A percentile compares a stretch with the other conserved stretches of the same genome.
Conservation (phyloP, 1,140 invertebrate genomes). For the Chironomus tepperi region DNA sequence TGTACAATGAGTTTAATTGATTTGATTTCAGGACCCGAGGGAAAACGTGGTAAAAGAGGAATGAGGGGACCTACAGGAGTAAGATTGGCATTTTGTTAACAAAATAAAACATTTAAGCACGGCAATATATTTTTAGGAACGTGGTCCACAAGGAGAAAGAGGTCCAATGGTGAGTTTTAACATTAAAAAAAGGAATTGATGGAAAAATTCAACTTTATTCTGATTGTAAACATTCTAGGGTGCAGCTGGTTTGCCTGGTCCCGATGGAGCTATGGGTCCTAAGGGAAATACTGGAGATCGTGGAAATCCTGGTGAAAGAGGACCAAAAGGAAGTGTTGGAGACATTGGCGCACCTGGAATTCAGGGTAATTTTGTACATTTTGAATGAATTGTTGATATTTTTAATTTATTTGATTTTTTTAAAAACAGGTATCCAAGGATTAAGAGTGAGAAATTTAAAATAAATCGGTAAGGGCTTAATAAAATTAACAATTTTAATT, state of each 20-base stretch:
- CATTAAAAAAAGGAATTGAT: too few species aligned
- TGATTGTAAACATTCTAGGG: too few species aligned
- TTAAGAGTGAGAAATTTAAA: neutral
- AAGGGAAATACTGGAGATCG: constrained; percentile 61
- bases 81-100: neutral
- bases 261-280: constrained; percentile 58
- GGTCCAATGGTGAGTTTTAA: constrained; percentile 27
- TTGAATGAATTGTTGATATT: too few species aligned
- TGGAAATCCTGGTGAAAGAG: constrained; percentile 43
- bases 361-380: neutral
- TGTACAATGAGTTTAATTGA: too few species aligned
- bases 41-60: constrained; percentile 67
- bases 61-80: constrained; percentile 58
- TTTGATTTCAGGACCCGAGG: constrained; percentile 54
- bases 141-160: constrained; percentile 51
- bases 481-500: too few species aligned
- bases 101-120: too few species aligned
- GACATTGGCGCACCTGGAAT: neutral
- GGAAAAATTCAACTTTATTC: too few species aligned
- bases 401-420: too few species aligned
- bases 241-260: constrained; percentile 57
- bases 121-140: constrained; percentile 46
- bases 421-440: neutral
- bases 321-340: neutral
- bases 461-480: too few species aligned